Evolutionary conservation across 2,797 vertebrate genomes (phyloP), one percentile per base, ranked within the genome.

Genomic region (Notolepis coatsorum): DNA sequence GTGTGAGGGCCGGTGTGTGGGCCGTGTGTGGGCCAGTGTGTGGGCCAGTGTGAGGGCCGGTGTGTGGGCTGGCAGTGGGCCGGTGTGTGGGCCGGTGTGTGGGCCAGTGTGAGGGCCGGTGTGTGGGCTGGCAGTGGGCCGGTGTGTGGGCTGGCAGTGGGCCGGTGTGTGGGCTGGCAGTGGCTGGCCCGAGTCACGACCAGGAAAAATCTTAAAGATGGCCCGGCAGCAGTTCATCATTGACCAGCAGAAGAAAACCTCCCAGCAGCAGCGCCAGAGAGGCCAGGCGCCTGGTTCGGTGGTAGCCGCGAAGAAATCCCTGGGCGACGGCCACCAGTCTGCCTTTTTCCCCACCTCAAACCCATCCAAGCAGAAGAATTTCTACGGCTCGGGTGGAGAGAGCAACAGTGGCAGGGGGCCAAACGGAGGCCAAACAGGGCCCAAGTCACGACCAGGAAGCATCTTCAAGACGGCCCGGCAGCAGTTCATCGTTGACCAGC

Each of bases 381-480:
- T 94, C 57, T 93, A 90, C 84, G 70, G 48, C 55, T 33, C 79
- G 47, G 85, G 91, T n/a, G 62, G 42, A 50, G 86, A 87, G 51
- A 85, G 79, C 62, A 66, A 92, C 25, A 82, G 75, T 49, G 73
- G 67, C 62, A 86, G 46, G 27, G 68, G 65, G 0, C 60, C 72
- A 38, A 79, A 81, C 23, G 80, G 66, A 64, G 60, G 59, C 55
- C 89, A 53, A 37, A 63, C 46, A 23, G 50, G 41, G 8, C 1
- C 73, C 5, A 88, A 90, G 12, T 56, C 37, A 18, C 75, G 65
- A 17, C 50, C 59, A 8, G 79, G 58, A 46, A 66, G 71, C 63
- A 78, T 79, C 53, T 99, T 99, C 81, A 97, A 91, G 92, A 93
- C 96, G 0, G 97, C 97, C 13, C 94, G 91, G 13, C 95, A 98